A percentile compares a stretch with the other conserved stretches of the same genome.
phyloP scores from a whole-genome alignment of 2,797 vertebrate genomes.

The Enteromius argenteus region DNA sequence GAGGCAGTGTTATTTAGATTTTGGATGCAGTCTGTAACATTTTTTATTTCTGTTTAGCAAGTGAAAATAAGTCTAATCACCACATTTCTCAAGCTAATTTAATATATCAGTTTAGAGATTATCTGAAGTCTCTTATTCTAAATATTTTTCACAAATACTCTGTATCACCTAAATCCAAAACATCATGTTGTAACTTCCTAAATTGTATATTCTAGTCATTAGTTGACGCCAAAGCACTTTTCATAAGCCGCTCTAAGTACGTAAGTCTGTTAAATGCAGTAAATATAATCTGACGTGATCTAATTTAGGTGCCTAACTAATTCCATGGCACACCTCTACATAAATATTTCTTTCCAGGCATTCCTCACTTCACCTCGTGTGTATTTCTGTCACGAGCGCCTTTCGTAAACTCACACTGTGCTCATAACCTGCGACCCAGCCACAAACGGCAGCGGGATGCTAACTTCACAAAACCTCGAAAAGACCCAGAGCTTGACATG shows the following conservation, averaged over 20 bases:
- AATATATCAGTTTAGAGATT: not conserved
- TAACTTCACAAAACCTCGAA: conserved; percentile 29
- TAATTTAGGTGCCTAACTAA: not conserved
- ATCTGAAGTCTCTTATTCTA: not conserved
- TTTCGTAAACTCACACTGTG: not conserved
- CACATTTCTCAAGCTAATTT: not conserved
- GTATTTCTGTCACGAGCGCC: not conserved
- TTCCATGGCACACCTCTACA: not conserved
- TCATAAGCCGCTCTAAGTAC: not conserved
- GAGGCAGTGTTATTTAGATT: not conserved
- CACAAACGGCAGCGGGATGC: not conserved
- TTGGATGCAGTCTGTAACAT: not conserved
- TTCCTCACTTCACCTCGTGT: not conserved
- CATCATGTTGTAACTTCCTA: not conserved
- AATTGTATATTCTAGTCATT: not conserved
- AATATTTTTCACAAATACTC: not conserved
- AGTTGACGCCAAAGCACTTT: not conserved
- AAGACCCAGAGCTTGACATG: conserved; percentile 24
- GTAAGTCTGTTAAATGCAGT: not conserved
- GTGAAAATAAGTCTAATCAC: not conserved
- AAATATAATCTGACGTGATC: conserved; percentile 8
- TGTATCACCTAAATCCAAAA: not conserved
- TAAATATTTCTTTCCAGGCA: not conserved
- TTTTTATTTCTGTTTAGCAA: not conserved
- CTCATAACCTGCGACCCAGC: not conserved